Base-by-base conservation (phyloP, 2,888 invertebrate species). In the Cantharis rufa region DNA sequence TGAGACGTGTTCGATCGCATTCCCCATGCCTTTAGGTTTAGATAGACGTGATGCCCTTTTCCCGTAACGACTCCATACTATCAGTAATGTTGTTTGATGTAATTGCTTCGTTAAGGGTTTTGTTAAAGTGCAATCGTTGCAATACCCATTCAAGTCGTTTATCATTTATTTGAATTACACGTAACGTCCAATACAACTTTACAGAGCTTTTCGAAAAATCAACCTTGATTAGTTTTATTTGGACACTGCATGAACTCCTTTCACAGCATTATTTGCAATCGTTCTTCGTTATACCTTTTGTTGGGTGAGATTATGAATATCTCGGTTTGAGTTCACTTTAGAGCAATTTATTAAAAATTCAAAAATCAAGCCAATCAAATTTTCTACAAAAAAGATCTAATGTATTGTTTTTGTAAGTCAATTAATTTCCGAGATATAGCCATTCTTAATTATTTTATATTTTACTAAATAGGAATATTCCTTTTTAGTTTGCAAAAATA, bases 21-120 rank as follows among this genome's bases (percentile, higher is more conserved):
- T 66, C 32, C 69, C 66, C 71, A 21, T 71, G 76, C 73, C 72
- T 66, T 70, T 71, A 64, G 66, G 71, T 73, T 48, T 70, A 73
- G 68, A 16, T 70, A 64, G 21, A 77, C 77, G 77, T 77, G 77
- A 77, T 77, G 66, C 70, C 77, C 74, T 77, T 70, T 77, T 77
- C 72, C 71, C 68, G 73, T 71, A 70, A 32, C 64, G 70, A 77
- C 66, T 72, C 70, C 72, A 24, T 66, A 62, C 76, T 62, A 18
- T 24, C 62, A 15, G 61, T 71, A 24, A 62, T 62, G 61, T 15
- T 71, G 16, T 18, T 62, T 24, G 18, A 66, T 66, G 18, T 66
- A 66, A 66, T 66, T 66, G 64, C 64, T 66, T 66, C 24, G 64
- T n/a, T 66, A n/a, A 24, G 16, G 64, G 64, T 48, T 48, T 48